Evolutionary conservation across 1,140 invertebrate genomes (phyloP).

Genomic region (Trichomalopsis sarcophagae): DNA sequence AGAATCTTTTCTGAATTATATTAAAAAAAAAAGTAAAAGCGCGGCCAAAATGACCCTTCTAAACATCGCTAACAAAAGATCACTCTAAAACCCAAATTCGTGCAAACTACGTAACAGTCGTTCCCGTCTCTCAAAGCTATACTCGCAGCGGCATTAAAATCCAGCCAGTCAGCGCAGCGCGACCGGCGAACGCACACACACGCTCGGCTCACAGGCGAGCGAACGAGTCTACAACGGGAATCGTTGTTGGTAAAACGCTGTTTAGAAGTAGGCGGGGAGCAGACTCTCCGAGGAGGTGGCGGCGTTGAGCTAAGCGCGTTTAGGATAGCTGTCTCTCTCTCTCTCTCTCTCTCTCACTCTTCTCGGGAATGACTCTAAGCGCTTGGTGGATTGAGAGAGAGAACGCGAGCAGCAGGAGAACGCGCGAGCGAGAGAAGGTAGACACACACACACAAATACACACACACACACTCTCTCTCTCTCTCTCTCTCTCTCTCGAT

Average conservation of each 20-base stretch:
- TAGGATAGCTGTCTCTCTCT: constrained; percentile 65
- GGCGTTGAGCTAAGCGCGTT: constrained; percentile 69
- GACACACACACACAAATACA: background rate
- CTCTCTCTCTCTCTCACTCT: constrained; percentile 1
- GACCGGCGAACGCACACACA: background rate
- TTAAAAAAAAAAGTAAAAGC: too few species aligned
- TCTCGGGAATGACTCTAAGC: constrained; percentile 35
- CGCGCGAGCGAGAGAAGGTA: background rate
- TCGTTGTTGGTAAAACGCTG: constrained; percentile 72
- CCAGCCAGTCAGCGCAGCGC: background rate
- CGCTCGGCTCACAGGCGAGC: background rate
- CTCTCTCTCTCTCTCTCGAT: constrained; percentile 15
- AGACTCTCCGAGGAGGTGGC: constrained; percentile 64
- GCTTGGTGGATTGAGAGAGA: constrained; percentile 26
- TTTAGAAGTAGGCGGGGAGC: constrained; percentile 70
- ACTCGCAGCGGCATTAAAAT: background rate
- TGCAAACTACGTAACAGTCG: background rate
- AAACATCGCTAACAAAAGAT: too few species aligned
- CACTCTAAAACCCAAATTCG: background rate
- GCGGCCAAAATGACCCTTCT: too few species aligned
- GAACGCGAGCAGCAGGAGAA: constrained; percentile 57
- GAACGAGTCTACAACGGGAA: constrained; percentile 17
- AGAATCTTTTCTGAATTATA: too few species aligned
- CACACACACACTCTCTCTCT: background rate
- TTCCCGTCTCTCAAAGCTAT: background rate